Percentiles rank a stretch among this genome's conserved stretches.
These are phyloP conservation scores for Drosophila parabipectinata DNA, from an alignment of 1,140 invertebrate genomes.

Conservation along the genomic window DNA sequence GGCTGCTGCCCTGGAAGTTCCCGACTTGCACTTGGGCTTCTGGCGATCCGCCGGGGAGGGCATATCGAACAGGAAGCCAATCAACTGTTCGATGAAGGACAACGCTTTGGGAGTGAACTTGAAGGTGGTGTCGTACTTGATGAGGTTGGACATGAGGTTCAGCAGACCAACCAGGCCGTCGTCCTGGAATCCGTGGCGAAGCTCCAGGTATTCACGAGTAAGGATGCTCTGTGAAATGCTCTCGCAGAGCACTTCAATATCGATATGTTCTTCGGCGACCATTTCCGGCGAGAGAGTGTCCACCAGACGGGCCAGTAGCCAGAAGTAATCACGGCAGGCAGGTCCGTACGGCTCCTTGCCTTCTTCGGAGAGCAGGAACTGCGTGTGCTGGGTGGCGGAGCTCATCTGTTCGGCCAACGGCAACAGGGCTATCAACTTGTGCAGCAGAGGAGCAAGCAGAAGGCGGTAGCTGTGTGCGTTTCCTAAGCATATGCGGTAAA, in stretches of 20 bases:
- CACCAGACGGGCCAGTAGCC: constrained; percentile 94
- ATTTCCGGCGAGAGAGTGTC: constrained; percentile 93
- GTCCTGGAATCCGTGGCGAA: constrained; percentile 92
- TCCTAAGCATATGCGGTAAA: constrained; percentile 94
- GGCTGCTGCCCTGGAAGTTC: constrained; percentile 92
- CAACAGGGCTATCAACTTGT: constrained; percentile 91
- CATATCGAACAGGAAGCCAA: constrained; percentile 94
- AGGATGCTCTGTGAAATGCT: constrained; percentile 90
- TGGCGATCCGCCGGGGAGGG: constrained; percentile 93
- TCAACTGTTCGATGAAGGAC: constrained; percentile 90
- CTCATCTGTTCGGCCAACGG: constrained; percentile 93
- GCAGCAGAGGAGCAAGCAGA: constrained; percentile 90
- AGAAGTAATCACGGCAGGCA: constrained; percentile 97
- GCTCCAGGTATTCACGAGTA: constrained; percentile 92
- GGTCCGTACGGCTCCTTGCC: constrained; percentile 96
- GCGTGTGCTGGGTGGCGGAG: constrained; percentile 86
- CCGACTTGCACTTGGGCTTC: constrained; percentile 96
- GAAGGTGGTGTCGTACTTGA: constrained; percentile 94
- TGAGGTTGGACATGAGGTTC: constrained; percentile 92
- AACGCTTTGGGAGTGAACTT: constrained; percentile 92
- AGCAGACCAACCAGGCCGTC: constrained; percentile 95
- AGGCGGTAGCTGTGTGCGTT: constrained; percentile 87
- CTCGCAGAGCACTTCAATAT: constrained; percentile 90
- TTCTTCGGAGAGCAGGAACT: constrained; percentile 88
- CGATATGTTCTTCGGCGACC: constrained; percentile 88